Evolutionary conservation across 1,140 invertebrate genomes (phyloP), one percentile per base, ranked within the genome.

Genomic region (Delia radicum): DNA sequence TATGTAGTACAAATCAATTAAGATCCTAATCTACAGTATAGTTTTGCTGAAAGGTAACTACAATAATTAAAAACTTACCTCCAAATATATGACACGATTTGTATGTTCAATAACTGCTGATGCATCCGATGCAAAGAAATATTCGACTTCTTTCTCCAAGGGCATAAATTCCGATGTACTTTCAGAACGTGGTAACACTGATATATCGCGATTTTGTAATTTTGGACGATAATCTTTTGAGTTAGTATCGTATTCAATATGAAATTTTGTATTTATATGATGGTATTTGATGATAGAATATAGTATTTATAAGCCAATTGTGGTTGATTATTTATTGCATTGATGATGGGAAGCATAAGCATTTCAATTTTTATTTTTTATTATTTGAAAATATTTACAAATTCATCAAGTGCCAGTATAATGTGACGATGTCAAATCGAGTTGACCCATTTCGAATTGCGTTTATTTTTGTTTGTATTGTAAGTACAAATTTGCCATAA

Each of bases 61-160:
- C n/a, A n/a, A n/a, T n/a, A n/a, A n/a, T n/a, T n/a, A 1, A 63
- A 21, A n/a, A 12, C 87, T 61, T 90, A 87, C 62, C 90, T 96
- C 95, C 79, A 98, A 91, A 81, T 95, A 98, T 78, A 98, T 94
- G 18, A 99, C 97, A 80, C 97, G 92, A 87, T 99, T 98, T 0
- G 98, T 99, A 86, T 99, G 98, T 84, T 99, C 98, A 87, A 99
- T 99, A 72, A 99, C 94, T 65, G 98, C 97, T 80, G 96, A 98
- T 42, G 98, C 98, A 89, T 99, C 98, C 0, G 97, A 99, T 26
- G 98, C 98, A 88, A 99, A 98, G 90, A 99, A 99, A 87, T 99
- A 99, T 88, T 99, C 98, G 21, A 99, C 96, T 88, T 98, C 94
- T 82, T 95, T 95, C 81, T 97, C 96, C 74, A 96, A 87, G 0